Conservation (phyloP, 1,140 invertebrate genomes). For the Sycobia sp. region DNA sequence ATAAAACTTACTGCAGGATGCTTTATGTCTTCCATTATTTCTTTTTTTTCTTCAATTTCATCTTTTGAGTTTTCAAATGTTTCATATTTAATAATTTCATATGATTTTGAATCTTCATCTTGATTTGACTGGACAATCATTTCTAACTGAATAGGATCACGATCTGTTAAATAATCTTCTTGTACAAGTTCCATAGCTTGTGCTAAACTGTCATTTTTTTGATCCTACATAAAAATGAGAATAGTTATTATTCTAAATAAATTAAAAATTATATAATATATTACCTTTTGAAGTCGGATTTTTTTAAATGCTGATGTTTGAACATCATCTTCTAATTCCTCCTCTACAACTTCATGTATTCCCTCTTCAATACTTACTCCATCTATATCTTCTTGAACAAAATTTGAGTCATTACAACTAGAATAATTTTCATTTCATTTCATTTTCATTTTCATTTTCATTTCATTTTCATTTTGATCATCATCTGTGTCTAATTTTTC, state of each 20-base stretch:
- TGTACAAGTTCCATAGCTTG: slow-evolving; percentile 54
- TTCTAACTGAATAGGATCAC: slow-evolving; percentile 45
- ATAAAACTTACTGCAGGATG: slow-evolving; percentile 1
- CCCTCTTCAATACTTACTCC: slow-evolving; percentile 42
- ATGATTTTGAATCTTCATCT: slow-evolving; percentile 20
- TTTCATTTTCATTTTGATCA: slow-evolving; percentile 37
- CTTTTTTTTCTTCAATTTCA: slow-evolving; percentile 4
- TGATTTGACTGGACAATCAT: slow-evolving; percentile 47
- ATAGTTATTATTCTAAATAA: not conserved
- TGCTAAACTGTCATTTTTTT: slow-evolving; percentile 45
- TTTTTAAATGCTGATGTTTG: slow-evolving; percentile 14
- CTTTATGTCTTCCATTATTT: not conserved
- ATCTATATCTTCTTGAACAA: slow-evolving; percentile 42
- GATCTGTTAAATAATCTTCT: slow-evolving; percentile 45
- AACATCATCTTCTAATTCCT: slow-evolving; percentile 15
- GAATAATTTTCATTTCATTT: slow-evolving; percentile 42
- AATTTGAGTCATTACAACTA: slow-evolving; percentile 34
- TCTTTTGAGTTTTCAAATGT: slow-evolving; percentile 5
- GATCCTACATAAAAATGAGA: not conserved
- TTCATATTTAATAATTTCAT: slow-evolving; percentile 10
- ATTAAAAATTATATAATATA: not conserved
- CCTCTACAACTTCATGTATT: slow-evolving; percentile 23
- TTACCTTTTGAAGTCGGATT: slow-evolving; percentile 12
- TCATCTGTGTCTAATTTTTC: slow-evolving; percentile 47
- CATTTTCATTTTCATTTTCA: too few relatives aligned